phyloP scores from a whole-genome alignment of 2,888 invertebrate species.

The Neoitamus cyanurus region DNA sequence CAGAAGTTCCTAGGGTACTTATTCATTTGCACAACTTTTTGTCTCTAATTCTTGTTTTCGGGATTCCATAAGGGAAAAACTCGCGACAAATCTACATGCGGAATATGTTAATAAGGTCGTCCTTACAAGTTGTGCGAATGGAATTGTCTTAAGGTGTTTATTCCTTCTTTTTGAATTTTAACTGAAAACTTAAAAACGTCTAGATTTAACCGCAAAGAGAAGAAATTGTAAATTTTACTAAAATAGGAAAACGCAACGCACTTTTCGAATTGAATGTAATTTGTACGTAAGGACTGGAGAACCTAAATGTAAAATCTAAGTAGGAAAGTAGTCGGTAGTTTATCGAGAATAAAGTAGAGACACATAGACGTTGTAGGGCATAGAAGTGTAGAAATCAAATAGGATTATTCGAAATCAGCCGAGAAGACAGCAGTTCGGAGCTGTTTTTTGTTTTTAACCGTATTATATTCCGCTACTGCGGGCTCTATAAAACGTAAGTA shows the following conservation, averaged over 20 bases:
- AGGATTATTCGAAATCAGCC: not conserved
- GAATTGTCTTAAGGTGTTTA: not conserved
- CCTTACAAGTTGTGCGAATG: not conserved
- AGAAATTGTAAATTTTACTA: not conserved
- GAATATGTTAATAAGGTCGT: not conserved
- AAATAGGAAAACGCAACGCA: conserved; percentile 52
- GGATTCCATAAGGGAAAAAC: not conserved
- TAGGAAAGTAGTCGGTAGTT: not conserved
- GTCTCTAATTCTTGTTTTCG: not conserved
- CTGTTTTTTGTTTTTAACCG: not conserved
- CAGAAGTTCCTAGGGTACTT: not conserved
- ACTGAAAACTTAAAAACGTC: not conserved
- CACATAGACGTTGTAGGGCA: not conserved
- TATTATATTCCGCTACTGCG: not conserved
- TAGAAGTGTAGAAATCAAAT: not conserved
- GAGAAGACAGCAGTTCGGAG: not conserved
- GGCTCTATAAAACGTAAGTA: not conserved
- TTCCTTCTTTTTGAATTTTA: not conserved
- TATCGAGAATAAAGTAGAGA: not conserved
- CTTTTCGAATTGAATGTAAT: conserved; percentile 54
- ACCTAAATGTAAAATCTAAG: not conserved
- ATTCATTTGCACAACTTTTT: not conserved
- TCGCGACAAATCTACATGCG: not conserved
- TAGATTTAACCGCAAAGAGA: not conserved
- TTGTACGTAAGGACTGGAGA: not conserved